A percentile compares a stretch with the other conserved stretches of the same genome.
phyloP scores from a whole-genome alignment of 2,797 vertebrate genomes.

The Catostomus latipinnis region DNA sequence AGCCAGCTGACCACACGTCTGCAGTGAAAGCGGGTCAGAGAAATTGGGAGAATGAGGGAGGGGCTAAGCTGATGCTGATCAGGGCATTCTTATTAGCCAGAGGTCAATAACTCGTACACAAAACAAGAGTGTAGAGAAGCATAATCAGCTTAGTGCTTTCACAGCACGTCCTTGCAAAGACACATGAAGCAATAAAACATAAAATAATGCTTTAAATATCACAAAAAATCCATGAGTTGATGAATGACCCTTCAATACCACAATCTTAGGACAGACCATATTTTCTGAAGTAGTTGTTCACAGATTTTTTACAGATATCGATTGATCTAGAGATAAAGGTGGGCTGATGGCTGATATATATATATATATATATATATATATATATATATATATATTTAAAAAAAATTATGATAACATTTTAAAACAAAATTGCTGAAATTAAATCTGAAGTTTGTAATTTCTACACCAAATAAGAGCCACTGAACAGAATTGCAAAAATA shows the following conservation, averaged over 20 bases:
- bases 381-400: too few species aligned
- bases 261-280: background rate
- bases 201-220: background rate
- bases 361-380: too few species aligned
- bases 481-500: too few species aligned
- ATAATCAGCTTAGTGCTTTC: background rate
- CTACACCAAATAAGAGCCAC: too few species aligned
- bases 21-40: conserved; percentile 45
- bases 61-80: background rate
- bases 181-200: background rate
- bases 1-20: conserved; percentile 99
- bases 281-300: background rate
- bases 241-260: background rate
- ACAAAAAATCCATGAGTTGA: background rate
- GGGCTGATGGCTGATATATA: background rate
- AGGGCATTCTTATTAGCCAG: conserved; percentile 13
- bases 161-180: background rate
- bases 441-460: background rate
- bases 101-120: conserved; percentile 17
- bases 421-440: background rate
- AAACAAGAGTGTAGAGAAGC: background rate
- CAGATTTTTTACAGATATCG: background rate
- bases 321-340: background rate
- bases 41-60: conserved; percentile 36
- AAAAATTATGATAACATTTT: background rate